These are phyloP conservation scores for Gymnarchus niloticus DNA, from an alignment of 2,113 vertebrate genomes.

Conservation along the genomic window DNA sequence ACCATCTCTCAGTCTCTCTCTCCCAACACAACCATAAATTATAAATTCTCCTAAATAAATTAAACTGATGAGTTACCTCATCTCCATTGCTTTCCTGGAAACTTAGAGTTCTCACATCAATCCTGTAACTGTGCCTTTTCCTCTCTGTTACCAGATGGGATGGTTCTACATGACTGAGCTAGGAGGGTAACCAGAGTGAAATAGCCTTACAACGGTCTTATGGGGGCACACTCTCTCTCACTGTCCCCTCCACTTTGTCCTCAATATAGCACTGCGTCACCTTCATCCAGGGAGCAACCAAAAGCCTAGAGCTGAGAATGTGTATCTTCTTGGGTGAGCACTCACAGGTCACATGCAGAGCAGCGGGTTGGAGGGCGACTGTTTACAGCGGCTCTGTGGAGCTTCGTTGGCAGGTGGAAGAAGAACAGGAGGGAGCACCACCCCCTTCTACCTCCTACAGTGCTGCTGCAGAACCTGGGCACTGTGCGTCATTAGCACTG, in stretches of 20 bases:
- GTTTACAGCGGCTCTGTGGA: not conserved
- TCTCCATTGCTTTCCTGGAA: not conserved
- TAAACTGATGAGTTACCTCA: not conserved
- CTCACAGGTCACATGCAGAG: not conserved
- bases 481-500: not conserved
- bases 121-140: not conserved
- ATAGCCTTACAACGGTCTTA: not conserved
- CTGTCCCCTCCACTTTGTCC: not conserved
- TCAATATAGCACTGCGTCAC: not conserved
- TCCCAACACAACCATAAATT: not conserved
- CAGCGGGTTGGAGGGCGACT: not conserved
- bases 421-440: not conserved
- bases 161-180: slow-evolving; percentile 15
- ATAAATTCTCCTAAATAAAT: not conserved
- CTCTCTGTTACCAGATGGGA: not conserved
- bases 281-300: not conserved
- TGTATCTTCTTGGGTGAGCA: not conserved
- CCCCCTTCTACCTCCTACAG: not conserved
- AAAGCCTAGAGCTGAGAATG: not conserved
- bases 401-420: not conserved
- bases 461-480: not conserved
- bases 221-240: not conserved
- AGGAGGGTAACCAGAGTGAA: not conserved
- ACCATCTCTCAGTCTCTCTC: not conserved
- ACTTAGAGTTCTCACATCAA: not conserved